These are phyloP conservation scores for Chelon labrosus DNA, from an alignment of 2,797 vertebrate genomes.

Conservation along the genomic window DNA sequence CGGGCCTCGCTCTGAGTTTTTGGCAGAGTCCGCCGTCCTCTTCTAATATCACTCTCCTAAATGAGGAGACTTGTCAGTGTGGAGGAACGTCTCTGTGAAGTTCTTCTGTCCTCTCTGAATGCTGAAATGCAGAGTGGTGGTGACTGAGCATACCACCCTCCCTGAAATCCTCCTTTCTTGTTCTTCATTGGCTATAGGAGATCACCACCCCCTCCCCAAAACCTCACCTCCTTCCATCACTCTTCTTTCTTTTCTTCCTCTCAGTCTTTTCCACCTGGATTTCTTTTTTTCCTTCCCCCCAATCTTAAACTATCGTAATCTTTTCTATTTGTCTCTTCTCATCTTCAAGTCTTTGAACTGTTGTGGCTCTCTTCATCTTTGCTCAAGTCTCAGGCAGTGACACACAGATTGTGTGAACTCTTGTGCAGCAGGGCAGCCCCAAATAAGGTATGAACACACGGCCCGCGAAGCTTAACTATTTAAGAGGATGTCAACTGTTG, in stretches of 20 bases:
- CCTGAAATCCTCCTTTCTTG: slow-evolving; percentile 74
- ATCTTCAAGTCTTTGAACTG: slow-evolving; percentile 31
- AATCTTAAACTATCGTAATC: slow-evolving; percentile 14
- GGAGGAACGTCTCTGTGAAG: slow-evolving; percentile 15
- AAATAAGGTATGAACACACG: slow-evolving; percentile 83
- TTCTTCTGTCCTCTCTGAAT: slow-evolving; percentile 43
- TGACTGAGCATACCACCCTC: slow-evolving; percentile 70
- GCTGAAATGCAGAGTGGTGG: slow-evolving; percentile 47
- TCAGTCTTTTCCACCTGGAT: slow-evolving; percentile 39
- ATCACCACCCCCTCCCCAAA: slow-evolving; percentile 75
- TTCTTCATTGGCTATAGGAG: slow-evolving; percentile 79
- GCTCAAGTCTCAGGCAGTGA: slow-evolving; percentile 69
- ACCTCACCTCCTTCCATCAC: slow-evolving; percentile 75
- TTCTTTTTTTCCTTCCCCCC: not conserved
- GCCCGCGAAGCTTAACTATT: slow-evolving; percentile 62
- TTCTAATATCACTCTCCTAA: slow-evolving; percentile 13
- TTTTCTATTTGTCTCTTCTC: slow-evolving; percentile 17
- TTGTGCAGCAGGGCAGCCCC: slow-evolving; percentile 72
- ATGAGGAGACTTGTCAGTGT: slow-evolving; percentile 6
- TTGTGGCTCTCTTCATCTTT: slow-evolving; percentile 51
- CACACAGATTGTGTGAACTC: slow-evolving; percentile 76
- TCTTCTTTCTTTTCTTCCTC: slow-evolving; percentile 45
- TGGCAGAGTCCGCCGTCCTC: slow-evolving; percentile 8
- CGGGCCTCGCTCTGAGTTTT: slow-evolving; percentile 19
- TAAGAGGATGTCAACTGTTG: slow-evolving; percentile 66